Conservation (phyloP, 2,888 invertebrate genomes). For the Chrysolina americana region DNA sequence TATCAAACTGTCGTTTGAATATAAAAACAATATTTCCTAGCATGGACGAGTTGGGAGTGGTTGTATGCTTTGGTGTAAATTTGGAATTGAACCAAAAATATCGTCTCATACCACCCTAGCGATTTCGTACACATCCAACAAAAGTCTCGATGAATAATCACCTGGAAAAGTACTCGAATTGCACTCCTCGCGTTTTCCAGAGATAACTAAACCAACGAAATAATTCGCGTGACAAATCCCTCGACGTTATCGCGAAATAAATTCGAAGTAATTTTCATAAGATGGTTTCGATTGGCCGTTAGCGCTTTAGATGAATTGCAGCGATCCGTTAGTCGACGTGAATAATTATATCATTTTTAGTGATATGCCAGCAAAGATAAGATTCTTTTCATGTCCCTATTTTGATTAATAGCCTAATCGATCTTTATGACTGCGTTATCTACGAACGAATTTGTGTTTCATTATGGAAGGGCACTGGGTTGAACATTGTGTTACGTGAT, state of each 20-base stretch:
- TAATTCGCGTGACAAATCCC: slow-evolving; percentile 37
- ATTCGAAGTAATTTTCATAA: slow-evolving; percentile 58
- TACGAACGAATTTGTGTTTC: slow-evolving; percentile 46
- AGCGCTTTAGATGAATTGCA: slow-evolving; percentile 54
- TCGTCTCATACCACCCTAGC: too few species aligned
- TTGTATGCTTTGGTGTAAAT: too few species aligned
- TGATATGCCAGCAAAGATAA: slow-evolving; percentile 51
- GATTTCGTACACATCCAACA: background rate
- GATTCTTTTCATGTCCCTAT: slow-evolving; percentile 52
- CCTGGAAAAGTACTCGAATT: background rate
- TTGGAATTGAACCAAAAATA: too few species aligned
- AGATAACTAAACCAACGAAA: slow-evolving; percentile 15
- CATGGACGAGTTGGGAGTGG: too few species aligned
- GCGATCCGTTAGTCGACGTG: slow-evolving; percentile 51
- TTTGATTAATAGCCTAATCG: slow-evolving; percentile 52
- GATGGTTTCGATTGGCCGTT: slow-evolving; percentile 56
- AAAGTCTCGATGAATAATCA: background rate
- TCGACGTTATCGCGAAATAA: slow-evolving; percentile 49
- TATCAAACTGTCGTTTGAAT: too few species aligned
- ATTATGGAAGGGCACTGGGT: slow-evolving; percentile 41
- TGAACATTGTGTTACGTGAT: slow-evolving; percentile 28
- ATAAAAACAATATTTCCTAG: too few species aligned
- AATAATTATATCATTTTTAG: slow-evolving; percentile 56
- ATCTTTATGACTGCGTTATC: slow-evolving; percentile 46
- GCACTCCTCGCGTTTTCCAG: background rate